Percentiles rank a stretch among this genome's conserved stretches.
These are phyloP conservation scores for Ostrea edulis DNA, from an alignment of 1,140 invertebrate species.

Conservation along the genomic window DNA sequence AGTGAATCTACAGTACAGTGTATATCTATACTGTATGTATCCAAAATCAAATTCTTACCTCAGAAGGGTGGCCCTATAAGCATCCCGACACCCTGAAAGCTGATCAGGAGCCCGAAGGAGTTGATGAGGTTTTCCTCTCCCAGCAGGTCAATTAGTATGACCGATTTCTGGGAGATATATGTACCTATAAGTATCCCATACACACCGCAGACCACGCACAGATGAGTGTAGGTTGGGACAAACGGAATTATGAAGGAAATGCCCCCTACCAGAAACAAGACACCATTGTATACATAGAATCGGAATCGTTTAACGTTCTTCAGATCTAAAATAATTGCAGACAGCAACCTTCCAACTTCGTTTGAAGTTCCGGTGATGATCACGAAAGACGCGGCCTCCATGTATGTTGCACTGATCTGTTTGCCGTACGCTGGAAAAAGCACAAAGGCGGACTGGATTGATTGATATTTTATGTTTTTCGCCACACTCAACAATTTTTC, in stretches of 20 bases:
- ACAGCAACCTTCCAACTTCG: slow-evolving; percentile 63
- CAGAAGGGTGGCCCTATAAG: slow-evolving; percentile 91
- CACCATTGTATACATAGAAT: slow-evolving; percentile 64
- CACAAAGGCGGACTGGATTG: slow-evolving; percentile 65
- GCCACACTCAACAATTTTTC: too few relatives aligned
- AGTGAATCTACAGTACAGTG: too few relatives aligned
- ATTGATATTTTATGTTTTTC: too few relatives aligned
- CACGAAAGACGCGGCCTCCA: slow-evolving; percentile 64
- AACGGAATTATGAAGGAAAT: slow-evolving; percentile 63
- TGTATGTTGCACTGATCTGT: slow-evolving; percentile 60
- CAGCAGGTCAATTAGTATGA: slow-evolving; percentile 93
- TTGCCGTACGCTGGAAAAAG: slow-evolving; percentile 70
- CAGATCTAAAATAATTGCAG: slow-evolving; percentile 67
- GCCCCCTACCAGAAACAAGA: slow-evolving; percentile 64
- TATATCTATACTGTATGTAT: too few relatives aligned
- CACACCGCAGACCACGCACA: slow-evolving; percentile 60
- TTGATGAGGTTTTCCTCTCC: slow-evolving; percentile 94
- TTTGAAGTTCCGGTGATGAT: slow-evolving; percentile 68
- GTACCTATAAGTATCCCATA: slow-evolving; percentile 68
- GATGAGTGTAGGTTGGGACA: slow-evolving; percentile 54
- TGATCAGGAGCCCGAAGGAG: slow-evolving; percentile 93
- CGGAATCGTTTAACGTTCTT: slow-evolving; percentile 63
- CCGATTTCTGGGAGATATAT: slow-evolving; percentile 92
- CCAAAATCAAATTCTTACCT: slow-evolving; percentile 80
- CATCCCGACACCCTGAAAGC: slow-evolving; percentile 95